Evolutionary conservation across 2,113 vertebrate species (phyloP).

Genomic region (Clarias macrocephalus): DNA sequence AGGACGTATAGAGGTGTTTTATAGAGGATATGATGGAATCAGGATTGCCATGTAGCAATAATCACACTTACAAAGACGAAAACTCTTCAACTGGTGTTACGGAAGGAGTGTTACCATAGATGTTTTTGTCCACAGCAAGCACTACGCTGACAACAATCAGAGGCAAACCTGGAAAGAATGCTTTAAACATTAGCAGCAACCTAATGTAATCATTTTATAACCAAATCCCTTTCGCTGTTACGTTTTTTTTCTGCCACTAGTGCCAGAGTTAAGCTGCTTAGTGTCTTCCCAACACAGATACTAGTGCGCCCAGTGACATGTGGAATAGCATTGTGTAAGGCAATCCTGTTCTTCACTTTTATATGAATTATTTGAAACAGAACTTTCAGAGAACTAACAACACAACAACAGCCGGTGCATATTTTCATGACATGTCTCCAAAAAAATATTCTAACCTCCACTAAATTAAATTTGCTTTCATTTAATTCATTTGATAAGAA

Average conservation of each 20-base stretch:
- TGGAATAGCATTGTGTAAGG: neutral
- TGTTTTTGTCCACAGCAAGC: constrained; percentile 74
- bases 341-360: neutral
- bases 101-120: constrained; percentile 68
- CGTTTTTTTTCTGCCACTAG: neutral
- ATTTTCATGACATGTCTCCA: neutral
- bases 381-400: neutral
- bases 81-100: constrained; percentile 42
- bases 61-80: constrained; percentile 77
- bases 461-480: neutral
- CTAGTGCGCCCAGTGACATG: neutral
- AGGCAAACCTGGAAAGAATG: constrained; percentile 78
- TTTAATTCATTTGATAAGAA: neutral
- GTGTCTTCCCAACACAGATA: neutral
- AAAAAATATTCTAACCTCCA: neutral
- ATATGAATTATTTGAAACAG: neutral
- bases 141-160: constrained; percentile 74
- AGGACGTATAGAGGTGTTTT: neutral
- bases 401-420: neutral
- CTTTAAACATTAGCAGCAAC: constrained; percentile 22
- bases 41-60: neutral
- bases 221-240: too few species aligned
- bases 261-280: neutral
- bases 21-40: neutral
- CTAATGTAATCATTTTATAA: neutral